Conservation (phyloP, 2,113 vertebrate genomes). For the Hyperoodon ampullatus region DNA sequence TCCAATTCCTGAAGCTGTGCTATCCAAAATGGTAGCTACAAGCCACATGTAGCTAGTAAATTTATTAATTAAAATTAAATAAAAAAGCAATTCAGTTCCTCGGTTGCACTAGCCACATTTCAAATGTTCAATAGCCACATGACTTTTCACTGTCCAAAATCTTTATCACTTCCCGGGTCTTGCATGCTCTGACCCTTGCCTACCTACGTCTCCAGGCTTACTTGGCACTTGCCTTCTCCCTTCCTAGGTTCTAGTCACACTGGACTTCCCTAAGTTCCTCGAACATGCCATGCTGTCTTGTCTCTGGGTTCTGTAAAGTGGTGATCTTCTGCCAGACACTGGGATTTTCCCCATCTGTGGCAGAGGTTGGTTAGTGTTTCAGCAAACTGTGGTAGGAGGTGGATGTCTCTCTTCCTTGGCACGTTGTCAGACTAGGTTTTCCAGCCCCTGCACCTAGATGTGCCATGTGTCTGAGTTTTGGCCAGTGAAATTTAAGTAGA, state of each 20-base stretch:
- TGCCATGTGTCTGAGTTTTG: neutral
- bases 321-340: neutral
- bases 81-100: neutral
- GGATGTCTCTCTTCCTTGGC: neutral
- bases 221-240: neutral
- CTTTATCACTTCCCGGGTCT: neutral
- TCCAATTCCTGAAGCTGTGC: neutral
- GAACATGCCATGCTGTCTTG: neutral
- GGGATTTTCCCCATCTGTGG: neutral
- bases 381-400: neutral
- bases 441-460: neutral
- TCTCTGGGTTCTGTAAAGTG: neutral
- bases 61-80: neutral
- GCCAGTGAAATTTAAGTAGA: neutral
- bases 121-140: neutral
- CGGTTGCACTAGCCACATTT: neutral
- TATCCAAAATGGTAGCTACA: neutral
- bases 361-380: constrained; percentile 8
- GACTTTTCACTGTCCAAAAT: neutral
- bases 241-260: neutral
- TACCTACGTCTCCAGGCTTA: neutral
- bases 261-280: neutral
- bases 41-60: neutral
- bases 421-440: neutral
- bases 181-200: neutral